Evolutionary conservation across 2,113 vertebrate species (phyloP).

Genomic region (Centropristis striata): DNA sequence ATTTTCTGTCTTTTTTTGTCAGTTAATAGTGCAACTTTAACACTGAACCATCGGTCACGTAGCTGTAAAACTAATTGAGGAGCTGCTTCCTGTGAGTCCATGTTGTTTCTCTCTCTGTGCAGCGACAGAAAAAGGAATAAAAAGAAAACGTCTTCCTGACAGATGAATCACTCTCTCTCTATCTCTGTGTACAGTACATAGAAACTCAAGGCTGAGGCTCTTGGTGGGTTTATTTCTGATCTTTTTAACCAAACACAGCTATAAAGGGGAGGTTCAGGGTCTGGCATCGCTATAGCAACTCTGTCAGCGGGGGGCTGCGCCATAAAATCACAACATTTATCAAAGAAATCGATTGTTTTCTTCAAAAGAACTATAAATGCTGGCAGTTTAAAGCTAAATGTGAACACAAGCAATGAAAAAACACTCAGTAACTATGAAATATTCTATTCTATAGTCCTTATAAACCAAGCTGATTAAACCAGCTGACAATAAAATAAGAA

Average conservation of each 20-base stretch:
- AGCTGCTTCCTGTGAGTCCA: neutral
- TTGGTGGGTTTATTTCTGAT: constrained; percentile 21
- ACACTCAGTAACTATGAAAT: no score
- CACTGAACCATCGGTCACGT: neutral
- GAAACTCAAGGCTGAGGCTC: constrained; percentile 59
- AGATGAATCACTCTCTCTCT: neutral
- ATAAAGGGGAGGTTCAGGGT: constrained; percentile 49
- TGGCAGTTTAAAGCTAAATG: no score
- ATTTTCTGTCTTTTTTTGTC: no score
- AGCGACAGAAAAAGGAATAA: neutral
- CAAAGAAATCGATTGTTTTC: neutral
- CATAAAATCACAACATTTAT: constrained; percentile 12
- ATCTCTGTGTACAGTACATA: neutral
- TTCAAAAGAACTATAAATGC: neutral
- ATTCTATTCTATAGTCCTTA: no score
- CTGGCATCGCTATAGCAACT: constrained; percentile 79
- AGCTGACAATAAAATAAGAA: no score
- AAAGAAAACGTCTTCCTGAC: neutral
- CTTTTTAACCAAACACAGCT: constrained; percentile 14
- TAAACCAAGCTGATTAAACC: no score
- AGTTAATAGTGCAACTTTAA: no score
- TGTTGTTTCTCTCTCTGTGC: neutral
- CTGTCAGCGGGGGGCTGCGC: constrained; percentile 49
- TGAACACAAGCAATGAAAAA: no score
- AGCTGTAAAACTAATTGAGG: neutral